Evolutionary conservation across 2,797 vertebrate genomes (phyloP).

Genomic region (Sebastes variabilis): DNA sequence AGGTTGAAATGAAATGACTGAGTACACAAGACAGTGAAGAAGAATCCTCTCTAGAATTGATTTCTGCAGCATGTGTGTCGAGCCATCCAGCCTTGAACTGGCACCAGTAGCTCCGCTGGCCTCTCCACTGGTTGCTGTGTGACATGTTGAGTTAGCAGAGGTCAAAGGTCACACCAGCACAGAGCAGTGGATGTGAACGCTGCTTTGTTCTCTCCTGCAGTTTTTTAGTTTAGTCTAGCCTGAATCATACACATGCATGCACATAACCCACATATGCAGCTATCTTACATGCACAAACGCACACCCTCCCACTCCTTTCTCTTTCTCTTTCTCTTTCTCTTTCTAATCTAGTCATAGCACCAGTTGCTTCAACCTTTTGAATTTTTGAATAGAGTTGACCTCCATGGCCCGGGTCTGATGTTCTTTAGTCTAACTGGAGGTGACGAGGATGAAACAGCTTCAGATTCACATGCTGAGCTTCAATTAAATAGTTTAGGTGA

Average conservation of each 20-base stretch:
- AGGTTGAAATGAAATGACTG: background rate
- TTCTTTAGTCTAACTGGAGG: background rate
- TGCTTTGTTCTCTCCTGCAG: conserved; percentile 54
- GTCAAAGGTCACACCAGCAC: conserved; percentile 58
- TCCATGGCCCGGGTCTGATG: background rate
- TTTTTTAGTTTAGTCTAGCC: conserved; percentile 27
- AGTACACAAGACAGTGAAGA: background rate
- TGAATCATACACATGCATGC: conserved; percentile 44
- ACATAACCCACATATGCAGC: conserved; percentile 19
- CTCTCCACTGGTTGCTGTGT: conserved; percentile 6
- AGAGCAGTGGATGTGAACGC: conserved; percentile 44
- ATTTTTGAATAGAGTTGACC: background rate
- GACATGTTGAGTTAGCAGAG: conserved; percentile 24
- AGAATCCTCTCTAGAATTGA: background rate
- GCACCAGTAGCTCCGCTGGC: background rate
- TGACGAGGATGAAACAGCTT: background rate
- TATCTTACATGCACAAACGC: background rate
- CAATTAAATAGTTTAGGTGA: background rate
- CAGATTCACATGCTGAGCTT: background rate
- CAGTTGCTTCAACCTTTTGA: background rate
- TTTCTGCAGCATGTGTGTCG: background rate
- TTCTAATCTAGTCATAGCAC: background rate
- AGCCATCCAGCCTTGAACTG: background rate
- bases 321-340: background rate
- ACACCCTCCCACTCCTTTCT: background rate